Evolutionary conservation across 2,888 invertebrate genomes (phyloP).

Genomic region (Trissolcus brochymenae): DNA sequence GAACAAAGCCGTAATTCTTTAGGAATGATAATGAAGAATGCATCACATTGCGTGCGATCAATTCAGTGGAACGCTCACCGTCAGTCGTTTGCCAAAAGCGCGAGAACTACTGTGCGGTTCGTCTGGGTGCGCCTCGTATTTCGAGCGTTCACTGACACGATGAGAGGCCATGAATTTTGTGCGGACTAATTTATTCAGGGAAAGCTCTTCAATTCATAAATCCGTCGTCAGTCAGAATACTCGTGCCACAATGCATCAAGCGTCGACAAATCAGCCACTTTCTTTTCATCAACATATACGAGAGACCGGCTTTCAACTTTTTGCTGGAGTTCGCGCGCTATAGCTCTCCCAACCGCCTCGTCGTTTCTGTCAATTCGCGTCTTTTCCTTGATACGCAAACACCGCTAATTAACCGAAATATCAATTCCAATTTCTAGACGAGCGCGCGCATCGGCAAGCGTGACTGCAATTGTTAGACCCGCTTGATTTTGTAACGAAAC

Average conservation of each 20-base stretch:
- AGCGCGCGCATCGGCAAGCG: conserved; percentile 15
- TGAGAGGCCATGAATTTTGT: conserved; percentile 50
- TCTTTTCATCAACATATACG: conserved; percentile 10
- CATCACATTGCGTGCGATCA: conserved; percentile 44
- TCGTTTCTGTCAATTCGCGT: neutral
- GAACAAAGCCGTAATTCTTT: too few species aligned
- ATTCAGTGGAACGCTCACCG: conserved; percentile 35
- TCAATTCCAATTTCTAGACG: conserved; percentile 7
- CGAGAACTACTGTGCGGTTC: conserved; percentile 36
- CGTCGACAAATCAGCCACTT: conserved; percentile 13
- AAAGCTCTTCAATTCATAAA: conserved; percentile 51
- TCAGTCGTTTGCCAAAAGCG: conserved; percentile 50
- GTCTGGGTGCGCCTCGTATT: conserved; percentile 52
- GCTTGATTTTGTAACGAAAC: conserved; percentile 35
- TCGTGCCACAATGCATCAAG: conserved; percentile 16
- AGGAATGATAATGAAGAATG: too few species aligned
- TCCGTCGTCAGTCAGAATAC: conserved; percentile 38
- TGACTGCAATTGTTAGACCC: conserved; percentile 16
- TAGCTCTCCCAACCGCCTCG: neutral
- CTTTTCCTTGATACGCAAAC: neutral
- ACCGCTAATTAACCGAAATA: conserved; percentile 25
- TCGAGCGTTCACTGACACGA: conserved; percentile 52
- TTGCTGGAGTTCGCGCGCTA: neutral
- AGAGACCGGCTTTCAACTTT: conserved; percentile 16
- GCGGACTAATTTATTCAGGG: conserved; percentile 47